A percentile compares a stretch with the other conserved stretches of the same genome.
Evolutionary conservation across 2,888 invertebrate genomes (phyloP).

Genomic region (Lochmaea capreae): DNA sequence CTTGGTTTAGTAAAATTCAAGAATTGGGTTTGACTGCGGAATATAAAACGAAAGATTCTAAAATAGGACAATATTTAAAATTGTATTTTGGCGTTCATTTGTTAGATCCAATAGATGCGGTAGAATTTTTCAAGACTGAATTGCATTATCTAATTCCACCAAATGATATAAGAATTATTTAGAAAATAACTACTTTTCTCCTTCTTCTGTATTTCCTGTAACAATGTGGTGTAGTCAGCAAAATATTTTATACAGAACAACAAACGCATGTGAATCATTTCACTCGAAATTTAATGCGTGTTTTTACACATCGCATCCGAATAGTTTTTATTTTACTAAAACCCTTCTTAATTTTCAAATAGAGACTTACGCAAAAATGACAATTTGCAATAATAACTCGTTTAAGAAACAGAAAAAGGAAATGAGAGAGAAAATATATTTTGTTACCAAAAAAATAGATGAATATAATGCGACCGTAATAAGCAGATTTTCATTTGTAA

Average conservation of each 20-base stretch:
- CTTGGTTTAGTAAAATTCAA: too few species aligned
- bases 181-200: conserved; percentile 1
- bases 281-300: conserved; percentile 6
- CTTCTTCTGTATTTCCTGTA: background rate
- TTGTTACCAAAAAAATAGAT: background rate
- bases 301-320: conserved; percentile 3
- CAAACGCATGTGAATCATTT: conserved; percentile 10
- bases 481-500: conserved; percentile 6
- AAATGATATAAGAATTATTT: conserved; percentile 17
- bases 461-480: conserved; percentile 1
- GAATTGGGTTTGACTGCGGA: too few species aligned
- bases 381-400: conserved; percentile 1
- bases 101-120: background rate
- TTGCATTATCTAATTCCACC: background rate
- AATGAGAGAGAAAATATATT: background rate
- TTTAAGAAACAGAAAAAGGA: background rate
- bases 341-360: background rate
- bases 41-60: too few species aligned
- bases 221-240: too few species aligned
- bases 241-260: conserved; percentile 4
- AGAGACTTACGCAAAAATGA: conserved; percentile 11
- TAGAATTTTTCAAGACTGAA: conserved; percentile 8
- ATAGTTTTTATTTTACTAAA: background rate
- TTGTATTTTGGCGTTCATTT: conserved; percentile 4
- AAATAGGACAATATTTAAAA: too few species aligned